Base-by-base conservation (phyloP, 2,888 invertebrate genomes). In the Hofmannophila pseudospretella region DNA sequence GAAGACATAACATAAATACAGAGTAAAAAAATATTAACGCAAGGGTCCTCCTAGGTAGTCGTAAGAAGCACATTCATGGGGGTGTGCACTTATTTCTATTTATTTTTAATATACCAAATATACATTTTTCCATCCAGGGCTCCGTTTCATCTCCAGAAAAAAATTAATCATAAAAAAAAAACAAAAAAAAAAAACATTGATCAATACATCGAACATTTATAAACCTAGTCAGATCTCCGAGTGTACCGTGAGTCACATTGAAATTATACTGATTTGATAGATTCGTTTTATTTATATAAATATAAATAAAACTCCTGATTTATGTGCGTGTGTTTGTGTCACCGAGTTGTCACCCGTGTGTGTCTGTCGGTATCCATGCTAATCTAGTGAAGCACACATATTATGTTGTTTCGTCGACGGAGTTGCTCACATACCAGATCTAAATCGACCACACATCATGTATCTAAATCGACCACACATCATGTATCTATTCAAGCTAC, bases 31-130 rank as follows among this genome's bases (percentile, higher is more conserved):
- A 66, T 42, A 45, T 39, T 67, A 68, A 76, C 77, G 78, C 72
- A 67, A 80, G 84, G 74, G 67, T 58, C 66, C 53, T 73, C 80
- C 69, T 79, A 70, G 22, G 29, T 30, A 8, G 4, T 68, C 73
- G 72, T 78, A 84, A 85, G 56, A 85, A 85, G 86, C 86, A 86
- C 85, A 81, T 79, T 80, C 79, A 85, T 84, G 86, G 79, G n/a
- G 71, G 67, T 80, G 86, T 85, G 86, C 85, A 77, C 82, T 82
- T 84, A 84, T 43, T 61, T 52, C 70, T 76, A 77, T 47, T 32
- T n/a, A 4, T 34, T 34, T 38, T 46, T 47, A 23, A 22, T 62
- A 67, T 46, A 25, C 14, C 10, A 34, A 20, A 30, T 30, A 30
- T 37, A 40, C 19, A 34, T 5, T 26, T 66, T 65, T 72, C 67